These are phyloP conservation scores for Leptonema lineaticorne DNA, from an alignment of 1,140 invertebrate genomes.

Conservation along the genomic window DNA sequence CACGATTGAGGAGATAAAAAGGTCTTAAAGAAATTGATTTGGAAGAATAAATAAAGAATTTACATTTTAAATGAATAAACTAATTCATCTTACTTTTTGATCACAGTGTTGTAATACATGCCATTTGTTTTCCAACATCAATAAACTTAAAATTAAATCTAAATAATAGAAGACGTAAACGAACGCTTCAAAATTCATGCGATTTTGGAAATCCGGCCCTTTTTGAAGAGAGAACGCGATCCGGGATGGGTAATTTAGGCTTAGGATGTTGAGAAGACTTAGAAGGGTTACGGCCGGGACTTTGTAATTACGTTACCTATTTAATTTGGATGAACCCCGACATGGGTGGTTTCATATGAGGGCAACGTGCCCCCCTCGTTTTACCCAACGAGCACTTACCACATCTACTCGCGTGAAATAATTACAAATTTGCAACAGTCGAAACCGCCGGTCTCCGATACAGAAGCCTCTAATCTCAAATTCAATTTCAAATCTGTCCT, in stretches of 20 bases:
- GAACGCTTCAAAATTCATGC: too few species aligned
- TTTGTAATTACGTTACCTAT: slow-evolving; percentile 42
- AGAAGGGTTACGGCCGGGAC: slow-evolving; percentile 36
- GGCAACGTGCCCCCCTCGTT: not conserved
- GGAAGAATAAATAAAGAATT: too few species aligned
- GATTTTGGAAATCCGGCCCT: slow-evolving; percentile 24
- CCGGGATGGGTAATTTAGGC: slow-evolving; percentile 38
- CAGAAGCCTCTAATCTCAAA: not conserved
- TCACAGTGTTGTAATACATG: too few species aligned
- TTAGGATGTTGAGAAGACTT: slow-evolving; percentile 37
- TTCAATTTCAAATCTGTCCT: too few species aligned
- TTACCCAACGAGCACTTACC: slow-evolving; percentile 22
- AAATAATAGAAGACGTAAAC: too few species aligned
- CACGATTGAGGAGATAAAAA: too few species aligned
- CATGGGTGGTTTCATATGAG: not conserved
- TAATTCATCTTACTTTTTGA: too few species aligned
- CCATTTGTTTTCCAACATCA: too few species aligned
- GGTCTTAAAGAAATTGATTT: too few species aligned
- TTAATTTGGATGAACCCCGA: slow-evolving; percentile 39
- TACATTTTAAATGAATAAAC: too few species aligned
- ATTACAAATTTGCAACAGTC: slow-evolving; percentile 34
- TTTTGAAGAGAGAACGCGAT: slow-evolving; percentile 28
- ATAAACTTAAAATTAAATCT: too few species aligned
- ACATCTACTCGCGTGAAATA: slow-evolving; percentile 33
- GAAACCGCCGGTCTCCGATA: too few species aligned